phyloP scores from a whole-genome alignment of 2,113 vertebrate species.

The Chascanopsetta lugubris region DNA sequence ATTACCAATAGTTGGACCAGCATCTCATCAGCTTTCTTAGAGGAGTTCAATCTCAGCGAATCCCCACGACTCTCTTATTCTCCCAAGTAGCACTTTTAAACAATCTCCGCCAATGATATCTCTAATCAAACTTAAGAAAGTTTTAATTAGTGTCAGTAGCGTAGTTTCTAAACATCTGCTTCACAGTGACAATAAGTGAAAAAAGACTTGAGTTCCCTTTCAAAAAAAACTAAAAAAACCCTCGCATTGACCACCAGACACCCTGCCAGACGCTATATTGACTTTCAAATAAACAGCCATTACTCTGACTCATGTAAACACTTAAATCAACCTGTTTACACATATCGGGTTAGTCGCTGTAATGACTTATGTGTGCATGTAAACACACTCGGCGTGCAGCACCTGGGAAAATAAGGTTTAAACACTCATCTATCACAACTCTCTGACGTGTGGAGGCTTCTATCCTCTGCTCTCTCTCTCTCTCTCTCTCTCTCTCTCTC shows the following conservation, averaged over 20 bases:
- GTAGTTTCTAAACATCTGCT: background rate
- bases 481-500: conserved; percentile 7
- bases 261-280: background rate
- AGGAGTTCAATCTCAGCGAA: no score
- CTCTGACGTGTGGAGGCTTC: conserved; percentile 11
- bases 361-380: conserved; percentile 7
- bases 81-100: no score
- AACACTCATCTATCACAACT: conserved; percentile 1
- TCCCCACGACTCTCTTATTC: no score
- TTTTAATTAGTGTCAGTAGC: no score
- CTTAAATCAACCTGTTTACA: conserved; percentile 10
- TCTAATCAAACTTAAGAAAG: background rate
- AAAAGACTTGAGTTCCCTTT: background rate
- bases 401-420: conserved; percentile 22
- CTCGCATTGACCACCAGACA: background rate
- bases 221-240: background rate
- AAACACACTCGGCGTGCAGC: conserved; percentile 4
- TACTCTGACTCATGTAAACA: conserved; percentile 11
- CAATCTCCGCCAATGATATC: background rate
- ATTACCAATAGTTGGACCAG: no score
- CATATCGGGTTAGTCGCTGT: conserved; percentile 17
- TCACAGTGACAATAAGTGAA: background rate
- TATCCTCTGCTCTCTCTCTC: background rate
- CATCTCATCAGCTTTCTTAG: no score
- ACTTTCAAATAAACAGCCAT: conserved; percentile 16